Evolutionary conservation across 2,888 invertebrate genomes (phyloP).

Genomic region (Ptychoptera contaminata): DNA sequence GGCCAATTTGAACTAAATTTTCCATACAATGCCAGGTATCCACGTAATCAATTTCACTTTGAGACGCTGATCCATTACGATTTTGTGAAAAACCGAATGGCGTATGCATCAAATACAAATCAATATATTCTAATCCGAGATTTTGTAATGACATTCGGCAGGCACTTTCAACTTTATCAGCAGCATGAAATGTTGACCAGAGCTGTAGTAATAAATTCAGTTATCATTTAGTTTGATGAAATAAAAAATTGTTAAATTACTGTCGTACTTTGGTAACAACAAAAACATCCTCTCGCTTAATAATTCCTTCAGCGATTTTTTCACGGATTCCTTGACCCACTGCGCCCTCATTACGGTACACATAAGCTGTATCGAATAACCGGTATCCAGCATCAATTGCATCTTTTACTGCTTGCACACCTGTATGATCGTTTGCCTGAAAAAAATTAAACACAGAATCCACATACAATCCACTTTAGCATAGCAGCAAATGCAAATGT

Average conservation of each 20-base stretch:
- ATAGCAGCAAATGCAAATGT: too few relatives aligned
- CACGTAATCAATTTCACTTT: conserved; percentile 51
- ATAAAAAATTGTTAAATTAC: not conserved
- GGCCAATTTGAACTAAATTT: conserved; percentile 44
- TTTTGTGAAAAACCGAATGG: conserved; percentile 59
- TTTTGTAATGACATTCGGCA: conserved; percentile 51
- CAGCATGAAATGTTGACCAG: conserved; percentile 79
- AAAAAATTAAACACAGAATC: conserved; percentile 12
- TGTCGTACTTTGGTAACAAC: conserved; percentile 36
- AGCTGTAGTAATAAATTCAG: conserved; percentile 21
- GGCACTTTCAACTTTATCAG: conserved; percentile 56
- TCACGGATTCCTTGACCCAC: conserved; percentile 51
- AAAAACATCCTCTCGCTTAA: conserved; percentile 53
- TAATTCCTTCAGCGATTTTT: conserved; percentile 47
- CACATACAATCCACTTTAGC: too few relatives aligned
- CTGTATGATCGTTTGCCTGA: conserved; percentile 49
- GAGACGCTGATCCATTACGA: conserved; percentile 40
- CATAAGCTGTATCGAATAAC: conserved; percentile 56
- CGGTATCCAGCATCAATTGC: conserved; percentile 67
- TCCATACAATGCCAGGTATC: conserved; percentile 68
- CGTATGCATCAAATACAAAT: conserved; percentile 86
- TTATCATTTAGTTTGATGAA: not conserved
- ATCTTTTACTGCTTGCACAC: conserved; percentile 50
- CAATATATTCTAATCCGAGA: conserved; percentile 61
- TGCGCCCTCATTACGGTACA: conserved; percentile 62